Conservation (phyloP, 1,140 invertebrate species). For the Drosophila funebris region DNA sequence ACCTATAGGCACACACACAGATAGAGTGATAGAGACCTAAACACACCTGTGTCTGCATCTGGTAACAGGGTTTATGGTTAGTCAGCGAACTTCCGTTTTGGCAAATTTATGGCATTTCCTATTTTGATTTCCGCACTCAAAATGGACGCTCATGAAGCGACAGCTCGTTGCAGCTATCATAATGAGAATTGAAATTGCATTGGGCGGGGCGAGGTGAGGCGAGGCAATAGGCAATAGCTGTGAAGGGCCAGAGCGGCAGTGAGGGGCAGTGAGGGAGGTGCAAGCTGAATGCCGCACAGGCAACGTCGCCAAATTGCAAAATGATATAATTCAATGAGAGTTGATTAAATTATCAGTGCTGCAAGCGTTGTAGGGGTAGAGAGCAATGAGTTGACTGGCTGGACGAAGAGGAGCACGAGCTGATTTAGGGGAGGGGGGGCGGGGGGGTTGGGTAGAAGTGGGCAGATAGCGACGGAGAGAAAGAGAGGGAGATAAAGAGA, state of each 20-base stretch:
- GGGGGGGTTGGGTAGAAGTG: background rate
- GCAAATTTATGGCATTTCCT: slow-evolving; percentile 76
- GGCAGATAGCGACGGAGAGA: background rate
- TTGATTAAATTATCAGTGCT: slow-evolving; percentile 77
- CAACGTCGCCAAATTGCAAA: slow-evolving; percentile 69
- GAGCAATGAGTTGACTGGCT: background rate
- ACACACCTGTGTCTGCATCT: background rate
- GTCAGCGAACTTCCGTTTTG: slow-evolving; percentile 64
- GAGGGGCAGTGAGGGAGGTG: background rate
- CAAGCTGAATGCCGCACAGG: slow-evolving; percentile 10
- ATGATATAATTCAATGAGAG: slow-evolving; percentile 81
- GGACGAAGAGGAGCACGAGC: slow-evolving; percentile 3
- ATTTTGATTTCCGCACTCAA: slow-evolving; percentile 79
- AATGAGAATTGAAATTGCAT: slow-evolving; percentile 68
- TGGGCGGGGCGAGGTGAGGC: slow-evolving; percentile 10
- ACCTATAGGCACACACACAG: background rate
- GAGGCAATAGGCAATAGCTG: too few relatives aligned
- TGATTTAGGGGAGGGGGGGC: background rate
- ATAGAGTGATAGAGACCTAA: background rate
- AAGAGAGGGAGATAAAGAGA: background rate
- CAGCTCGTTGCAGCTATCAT: slow-evolving; percentile 58
- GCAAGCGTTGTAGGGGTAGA: background rate
- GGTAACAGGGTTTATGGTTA: background rate
- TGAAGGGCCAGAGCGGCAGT: too few relatives aligned
- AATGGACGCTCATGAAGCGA: slow-evolving; percentile 49